Base-by-base conservation (phyloP, 1,140 invertebrate genomes). In the Drusus annulatus region DNA sequence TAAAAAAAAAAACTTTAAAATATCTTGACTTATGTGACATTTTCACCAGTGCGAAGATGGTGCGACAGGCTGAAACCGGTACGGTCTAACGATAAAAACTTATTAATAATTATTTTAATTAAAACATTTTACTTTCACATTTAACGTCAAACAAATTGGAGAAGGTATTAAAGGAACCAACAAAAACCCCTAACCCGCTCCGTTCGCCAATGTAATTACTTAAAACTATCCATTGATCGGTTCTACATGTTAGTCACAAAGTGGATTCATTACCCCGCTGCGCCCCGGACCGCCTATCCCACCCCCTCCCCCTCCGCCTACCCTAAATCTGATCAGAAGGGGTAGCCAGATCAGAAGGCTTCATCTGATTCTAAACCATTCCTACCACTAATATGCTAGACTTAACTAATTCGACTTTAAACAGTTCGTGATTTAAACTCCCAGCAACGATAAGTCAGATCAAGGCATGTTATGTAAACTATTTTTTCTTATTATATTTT, bases 171-270 rank as follows among this genome's bases (percentile, higher is more conserved):
- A 2, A 28, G 25, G n/a, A n/a, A n/a, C n/a, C n/a, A n/a, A n/a
- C n/a, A n/a, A n/a, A n/a, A n/a, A n/a, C n/a, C n/a, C 54, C 16
- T 8, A 19, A 17, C 31, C 65, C 31, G 17, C 15, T 45, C 65
- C 17, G 36, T 50, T 31, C n/a, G n/a, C 65, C 65, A 19, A 69
- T 50, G 36, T 69, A 69, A 69, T 69, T 69, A 69, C 65, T 69
- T 69, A 69, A 68, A 69, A 69, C 65, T 69, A 69, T 50, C 65
- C 15, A 69, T 69, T 50, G 65, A 69, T 50, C 36, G 36, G 65
- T 31, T 69, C 36, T 45, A 45, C 36, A 45, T 69, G 28, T 19
- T 50, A 50, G 36, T 69, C 45, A 50, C 65, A 69, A 69, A 69
- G 36, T 69, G 65, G 17, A 69, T 69, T 69, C 65, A 69, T 69